Evolutionary conservation across 1,140 invertebrate species (phyloP), one percentile per base, ranked within the genome.

Genomic region (Galleria mellonella): DNA sequence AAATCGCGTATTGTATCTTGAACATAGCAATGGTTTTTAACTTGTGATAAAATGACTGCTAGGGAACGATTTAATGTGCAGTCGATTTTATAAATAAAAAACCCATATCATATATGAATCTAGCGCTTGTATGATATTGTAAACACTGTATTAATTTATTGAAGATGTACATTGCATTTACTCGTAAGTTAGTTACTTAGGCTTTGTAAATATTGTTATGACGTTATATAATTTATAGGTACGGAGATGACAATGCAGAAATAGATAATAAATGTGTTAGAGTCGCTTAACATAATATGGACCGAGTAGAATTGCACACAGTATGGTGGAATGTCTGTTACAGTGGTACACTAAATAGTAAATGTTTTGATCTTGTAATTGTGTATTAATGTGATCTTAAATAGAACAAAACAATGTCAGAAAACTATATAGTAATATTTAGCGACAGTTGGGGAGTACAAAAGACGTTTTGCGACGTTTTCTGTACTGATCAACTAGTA

Each of bases 191-290:
- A 85, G 77, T 64, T 69, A 51, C 48, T 72, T 85, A 83, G 79
- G 82, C 77, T 85, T 82, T 85, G 82, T 85, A 85, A 82, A 85
- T 85, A 85, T 85, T 85, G 82, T 85, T 85, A 85, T 72, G 79
- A 83, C 67, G 82, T 85, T 85, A 83, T 81, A 85, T 85, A 85
- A 83, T 85, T 85, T 83, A 83, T 85, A 83, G 78, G 74, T 81
- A 72, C 66, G 70, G 59, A 66, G 44, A 55, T 42, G 60, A 61
- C 59, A 68, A 69, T 44, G 62, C 65, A 66, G 47, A 50, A 52
- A 70, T 73, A 79, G 72, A 65, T 51, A 69, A 67, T 79, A 62
- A 65, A 75, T 83, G 72, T 79, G 65, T 76, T 85, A 85, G 79
- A 68, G 57, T 61, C 43, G 82, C 82, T 85, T 85, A 66, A 62